A percentile compares a stretch with the other conserved stretches of the same genome.
Conservation (phyloP, 1,140 invertebrate genomes). For the Cecropterus lyciades region DNA sequence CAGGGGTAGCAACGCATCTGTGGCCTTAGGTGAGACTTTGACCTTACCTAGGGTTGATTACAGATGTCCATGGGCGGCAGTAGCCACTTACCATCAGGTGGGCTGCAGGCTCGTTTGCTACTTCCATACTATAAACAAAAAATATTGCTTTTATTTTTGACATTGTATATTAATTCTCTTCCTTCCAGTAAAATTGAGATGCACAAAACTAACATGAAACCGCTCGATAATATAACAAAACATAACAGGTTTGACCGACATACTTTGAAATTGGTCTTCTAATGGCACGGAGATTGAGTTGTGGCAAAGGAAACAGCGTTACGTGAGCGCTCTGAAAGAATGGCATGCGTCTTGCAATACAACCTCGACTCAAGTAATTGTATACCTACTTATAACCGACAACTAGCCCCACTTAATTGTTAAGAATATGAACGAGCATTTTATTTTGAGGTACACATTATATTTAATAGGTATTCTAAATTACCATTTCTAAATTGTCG, state of each 20-base stretch:
- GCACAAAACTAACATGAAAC: neutral
- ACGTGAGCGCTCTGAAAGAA: conserved; percentile 62
- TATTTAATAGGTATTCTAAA: too few species aligned
- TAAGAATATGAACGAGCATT: neutral
- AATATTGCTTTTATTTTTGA: too few species aligned
- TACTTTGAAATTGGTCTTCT: conserved; percentile 31
- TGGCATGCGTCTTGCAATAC: conserved; percentile 66
- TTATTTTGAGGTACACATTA: neutral
- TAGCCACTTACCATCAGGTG: too few species aligned
- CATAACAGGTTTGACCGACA: conserved; percentile 34
- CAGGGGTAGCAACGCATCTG: too few species aligned
- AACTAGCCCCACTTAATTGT: conserved; percentile 39
- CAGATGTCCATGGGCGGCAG: too few species aligned
- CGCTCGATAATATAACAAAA: conserved; percentile 9
- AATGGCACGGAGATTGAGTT: conserved; percentile 37
- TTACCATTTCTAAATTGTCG: too few species aligned
- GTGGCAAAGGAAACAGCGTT: conserved; percentile 51
- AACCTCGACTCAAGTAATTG: conserved; percentile 58
- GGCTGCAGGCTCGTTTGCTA: too few species aligned
- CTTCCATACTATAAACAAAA: too few species aligned
- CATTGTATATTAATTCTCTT: too few species aligned
- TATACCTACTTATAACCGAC: conserved; percentile 36
- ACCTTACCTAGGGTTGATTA: too few species aligned
- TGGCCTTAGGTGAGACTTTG: too few species aligned
- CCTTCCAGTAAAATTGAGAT: too few species aligned